These are phyloP conservation scores for Tenualosa thibaudeaui DNA, from an alignment of 2,797 vertebrate species.

Conservation along the genomic window DNA sequence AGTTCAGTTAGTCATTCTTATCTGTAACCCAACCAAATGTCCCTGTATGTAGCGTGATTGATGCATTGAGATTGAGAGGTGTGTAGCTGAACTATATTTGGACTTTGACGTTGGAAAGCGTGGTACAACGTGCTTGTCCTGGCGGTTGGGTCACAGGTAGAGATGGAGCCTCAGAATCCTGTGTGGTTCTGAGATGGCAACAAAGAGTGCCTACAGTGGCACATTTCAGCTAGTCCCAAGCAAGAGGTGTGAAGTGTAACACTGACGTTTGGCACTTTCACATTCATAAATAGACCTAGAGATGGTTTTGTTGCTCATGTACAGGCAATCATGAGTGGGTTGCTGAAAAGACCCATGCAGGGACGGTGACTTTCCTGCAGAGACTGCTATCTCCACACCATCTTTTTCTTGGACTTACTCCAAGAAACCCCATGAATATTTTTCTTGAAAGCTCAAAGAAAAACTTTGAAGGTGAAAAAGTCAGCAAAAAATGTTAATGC, in stretches of 20 bases:
- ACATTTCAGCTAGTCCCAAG: neutral
- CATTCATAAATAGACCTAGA: neutral
- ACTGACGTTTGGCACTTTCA: neutral
- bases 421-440: neutral
- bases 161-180: neutral
- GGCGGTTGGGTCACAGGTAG: too few relatives aligned
- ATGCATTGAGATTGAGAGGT: neutral
- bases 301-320: neutral
- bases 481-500: neutral
- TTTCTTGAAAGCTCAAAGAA: neutral
- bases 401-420: too few relatives aligned
- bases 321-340: neutral
- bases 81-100: neutral
- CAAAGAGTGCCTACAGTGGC: neutral
- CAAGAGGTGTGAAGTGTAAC: neutral
- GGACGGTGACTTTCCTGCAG: conserved; percentile 31
- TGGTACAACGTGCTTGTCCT: too few relatives aligned
- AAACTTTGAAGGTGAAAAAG: neutral
- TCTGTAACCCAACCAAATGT: neutral
- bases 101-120: neutral
- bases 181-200: neutral
- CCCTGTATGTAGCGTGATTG: neutral
- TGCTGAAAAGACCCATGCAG: neutral
- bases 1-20: neutral
- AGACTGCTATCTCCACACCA: conserved; percentile 65